Percentiles rank a stretch among this genome's conserved stretches.
These are phyloP conservation scores for Plebejus anna DNA, from an alignment of 2,888 invertebrate species.

Conservation along the genomic window DNA sequence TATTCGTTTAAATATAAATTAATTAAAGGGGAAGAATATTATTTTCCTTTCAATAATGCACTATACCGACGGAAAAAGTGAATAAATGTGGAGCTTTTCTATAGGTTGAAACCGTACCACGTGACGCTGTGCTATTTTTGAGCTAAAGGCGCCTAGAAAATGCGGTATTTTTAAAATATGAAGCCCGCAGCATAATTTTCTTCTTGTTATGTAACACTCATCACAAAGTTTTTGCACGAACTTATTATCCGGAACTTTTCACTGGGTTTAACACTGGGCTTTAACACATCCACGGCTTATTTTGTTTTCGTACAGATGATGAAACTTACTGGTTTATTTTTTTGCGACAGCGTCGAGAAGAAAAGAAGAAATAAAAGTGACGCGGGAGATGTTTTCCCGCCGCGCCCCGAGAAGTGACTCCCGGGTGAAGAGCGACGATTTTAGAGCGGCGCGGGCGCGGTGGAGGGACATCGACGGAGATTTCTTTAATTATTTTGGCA, in stretches of 20 bases:
- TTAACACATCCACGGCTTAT: conserved; percentile 58
- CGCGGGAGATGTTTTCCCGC: conserved; percentile 80
- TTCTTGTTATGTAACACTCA: conserved; percentile 75
- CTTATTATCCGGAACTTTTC: conserved; percentile 51
- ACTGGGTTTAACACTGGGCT: conserved; percentile 61
- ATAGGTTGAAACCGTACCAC: conserved; percentile 74
- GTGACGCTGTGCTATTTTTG: conserved; percentile 75
- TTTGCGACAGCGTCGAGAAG: conserved; percentile 79
- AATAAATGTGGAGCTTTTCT: conserved; percentile 74
- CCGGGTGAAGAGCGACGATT: conserved; percentile 80
- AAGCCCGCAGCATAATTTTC: conserved; percentile 53
- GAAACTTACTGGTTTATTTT: conserved; percentile 73
- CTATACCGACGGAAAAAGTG: conserved; percentile 49
- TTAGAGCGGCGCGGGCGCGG: conserved; percentile 82
- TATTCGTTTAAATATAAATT: neutral
- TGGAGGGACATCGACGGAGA: conserved; percentile 82
- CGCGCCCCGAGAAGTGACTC: conserved; percentile 79
- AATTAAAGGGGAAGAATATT: neutral
- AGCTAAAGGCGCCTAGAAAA: conserved; percentile 73
- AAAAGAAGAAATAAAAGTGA: conserved; percentile 80
- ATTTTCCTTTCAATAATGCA: conserved; percentile 17
- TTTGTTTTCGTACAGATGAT: conserved; percentile 50
- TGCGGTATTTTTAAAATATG: conserved; percentile 80
- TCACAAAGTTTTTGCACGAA: conserved; percentile 65
- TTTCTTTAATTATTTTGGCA: conserved; percentile 91